These are phyloP conservation scores for Ifrita kowaldi DNA, from an alignment of 2,113 vertebrate species.

Conservation along the genomic window DNA sequence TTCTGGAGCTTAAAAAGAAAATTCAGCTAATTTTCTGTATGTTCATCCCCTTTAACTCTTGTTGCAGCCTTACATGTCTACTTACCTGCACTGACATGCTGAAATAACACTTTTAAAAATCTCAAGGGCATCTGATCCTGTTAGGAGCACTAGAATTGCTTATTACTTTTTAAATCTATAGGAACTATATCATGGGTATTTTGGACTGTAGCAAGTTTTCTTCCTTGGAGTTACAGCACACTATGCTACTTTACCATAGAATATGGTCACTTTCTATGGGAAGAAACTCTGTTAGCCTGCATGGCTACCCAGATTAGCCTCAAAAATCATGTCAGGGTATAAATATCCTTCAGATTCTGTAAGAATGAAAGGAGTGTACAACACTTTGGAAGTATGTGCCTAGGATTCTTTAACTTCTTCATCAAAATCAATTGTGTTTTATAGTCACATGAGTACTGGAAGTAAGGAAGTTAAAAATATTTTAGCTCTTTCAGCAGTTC, in stretches of 20 bases:
- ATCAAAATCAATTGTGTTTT: not conserved
- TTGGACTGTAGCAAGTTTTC: not conserved
- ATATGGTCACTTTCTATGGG: not conserved
- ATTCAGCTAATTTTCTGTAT: not conserved
- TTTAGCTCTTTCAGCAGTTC: not conserved
- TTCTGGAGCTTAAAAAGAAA: not conserved
- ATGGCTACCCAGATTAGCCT: not conserved
- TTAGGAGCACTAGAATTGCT: not conserved
- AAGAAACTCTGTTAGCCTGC: not conserved
- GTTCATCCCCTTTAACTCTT: not conserved
- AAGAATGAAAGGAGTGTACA: not conserved
- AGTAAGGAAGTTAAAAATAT: not conserved
- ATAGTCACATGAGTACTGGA: not conserved
- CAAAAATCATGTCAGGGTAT: not conserved
- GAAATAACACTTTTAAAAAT: not conserved
- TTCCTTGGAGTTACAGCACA: not conserved
- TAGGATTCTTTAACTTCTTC: not conserved
- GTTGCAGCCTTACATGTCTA: not conserved
- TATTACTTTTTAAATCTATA: not conserved
- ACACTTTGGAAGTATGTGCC: not conserved
- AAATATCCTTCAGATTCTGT: not conserved
- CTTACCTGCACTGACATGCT: not conserved
- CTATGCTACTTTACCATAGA: not conserved
- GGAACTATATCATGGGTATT: not conserved
- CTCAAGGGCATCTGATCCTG: not conserved